phyloP scores from a whole-genome alignment of 2,113 vertebrate species.

The Cololabis saira region DNA sequence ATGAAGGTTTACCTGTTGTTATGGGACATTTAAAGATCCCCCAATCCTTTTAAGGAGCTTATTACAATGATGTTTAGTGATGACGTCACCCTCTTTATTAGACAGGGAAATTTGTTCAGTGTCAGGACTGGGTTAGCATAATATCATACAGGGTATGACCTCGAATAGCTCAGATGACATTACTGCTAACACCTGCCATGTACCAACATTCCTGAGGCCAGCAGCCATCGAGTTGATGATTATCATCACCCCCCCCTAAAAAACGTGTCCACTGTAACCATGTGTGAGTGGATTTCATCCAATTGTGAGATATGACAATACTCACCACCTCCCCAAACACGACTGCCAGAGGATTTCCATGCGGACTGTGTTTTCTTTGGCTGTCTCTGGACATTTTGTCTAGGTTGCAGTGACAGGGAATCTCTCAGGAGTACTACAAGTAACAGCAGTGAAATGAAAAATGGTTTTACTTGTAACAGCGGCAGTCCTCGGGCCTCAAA shows the following conservation, averaged over 20 bases:
- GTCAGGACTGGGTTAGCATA: conserved; percentile 39
- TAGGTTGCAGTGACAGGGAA: conserved; percentile 57
- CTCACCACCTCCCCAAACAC: conserved; percentile 17
- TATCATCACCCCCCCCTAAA: conserved; percentile 30
- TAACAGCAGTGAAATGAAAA: conserved; percentile 28
- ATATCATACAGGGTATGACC: conserved; percentile 58
- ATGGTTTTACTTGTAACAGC: conserved; percentile 22
- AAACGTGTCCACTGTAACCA: conserved; percentile 10
- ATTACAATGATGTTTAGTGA: conserved; percentile 55
- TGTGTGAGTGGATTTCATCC: conserved; percentile 21
- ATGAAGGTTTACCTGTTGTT: too few species aligned
- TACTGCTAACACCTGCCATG: conserved; percentile 65
- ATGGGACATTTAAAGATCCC: background rate
- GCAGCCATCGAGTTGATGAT: conserved; percentile 1
- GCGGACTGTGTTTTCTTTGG: conserved; percentile 41
- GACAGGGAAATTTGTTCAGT: conserved; percentile 39
- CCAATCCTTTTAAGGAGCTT: conserved; percentile 52
- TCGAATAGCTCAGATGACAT: conserved; percentile 59
- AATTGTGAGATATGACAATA: conserved; percentile 44
- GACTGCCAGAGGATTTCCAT: conserved; percentile 39
- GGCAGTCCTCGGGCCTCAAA: conserved; percentile 3
- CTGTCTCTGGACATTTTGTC: conserved; percentile 53
- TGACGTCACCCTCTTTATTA: conserved; percentile 53
- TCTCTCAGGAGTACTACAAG: conserved; percentile 32
- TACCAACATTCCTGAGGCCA: conserved; percentile 49